phyloP scores from a whole-genome alignment of 2,113 vertebrate genomes.

The Oryctolagus cuniculus region mOryCun1.1 NC_091432.1:91396001-91396500 shows the following conservation, averaged over 20 bases:
- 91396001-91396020: not conserved
- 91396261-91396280: not conserved
- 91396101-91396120: not conserved
- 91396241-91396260: not conserved
- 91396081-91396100: not conserved
- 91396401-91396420: not conserved
- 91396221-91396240: not conserved
- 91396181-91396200: not conserved
- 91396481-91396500: too few relatives aligned
- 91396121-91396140: not conserved
- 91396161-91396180: not conserved
- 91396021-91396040: not conserved
- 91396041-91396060: not conserved
- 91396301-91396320: not conserved
- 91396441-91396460: not conserved
- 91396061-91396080: not conserved
- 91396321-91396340: not conserved
- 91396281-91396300: not conserved
- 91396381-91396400: not conserved
- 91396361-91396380: not conserved
- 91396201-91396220: not conserved
- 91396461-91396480: slow-evolving; percentile 12
- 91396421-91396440: not conserved
- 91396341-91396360: not conserved
- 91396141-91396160: not conserved